Evolutionary conservation across 2,113 vertebrate genomes (phyloP).

Genomic region (Callospermophilus lateralis): DNA sequence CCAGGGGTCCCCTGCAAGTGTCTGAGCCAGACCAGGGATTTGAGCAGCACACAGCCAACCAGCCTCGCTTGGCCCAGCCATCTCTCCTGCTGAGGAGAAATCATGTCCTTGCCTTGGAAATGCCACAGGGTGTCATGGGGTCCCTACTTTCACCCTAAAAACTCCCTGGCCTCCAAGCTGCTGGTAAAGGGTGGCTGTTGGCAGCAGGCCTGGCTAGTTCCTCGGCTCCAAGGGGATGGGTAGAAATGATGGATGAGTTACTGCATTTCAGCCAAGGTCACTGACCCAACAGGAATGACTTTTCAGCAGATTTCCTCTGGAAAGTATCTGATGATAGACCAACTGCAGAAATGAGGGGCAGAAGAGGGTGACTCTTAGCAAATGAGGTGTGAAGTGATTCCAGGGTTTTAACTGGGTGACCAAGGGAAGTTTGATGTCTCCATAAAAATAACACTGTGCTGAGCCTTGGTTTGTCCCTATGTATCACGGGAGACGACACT

Average conservation of each 20-base stretch:
- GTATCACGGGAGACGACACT: background rate
- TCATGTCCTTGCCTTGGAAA: background rate
- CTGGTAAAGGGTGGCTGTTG: background rate
- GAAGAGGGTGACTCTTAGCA: background rate
- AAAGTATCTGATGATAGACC: background rate
- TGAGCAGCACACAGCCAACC: too few relatives aligned
- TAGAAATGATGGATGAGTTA: background rate
- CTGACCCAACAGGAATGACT: background rate
- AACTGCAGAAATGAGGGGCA: background rate
- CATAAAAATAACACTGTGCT: background rate
- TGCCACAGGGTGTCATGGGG: background rate
- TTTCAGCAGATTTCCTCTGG: slow-evolving; percentile 6
- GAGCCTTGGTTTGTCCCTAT: background rate
- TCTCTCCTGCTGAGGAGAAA: background rate
- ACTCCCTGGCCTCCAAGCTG: background rate
- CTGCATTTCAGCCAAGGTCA: background rate
- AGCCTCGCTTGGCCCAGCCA: fast-evolving
- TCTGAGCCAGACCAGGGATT: background rate
- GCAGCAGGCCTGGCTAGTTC: background rate
- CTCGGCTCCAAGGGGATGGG: background rate
- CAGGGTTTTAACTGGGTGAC: background rate
- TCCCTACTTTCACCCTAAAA: background rate
- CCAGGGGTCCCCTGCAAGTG: background rate
- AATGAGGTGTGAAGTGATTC: background rate
- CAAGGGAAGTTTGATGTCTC: background rate